phyloP scores from a whole-genome alignment of 2,888 invertebrate genomes.

The Sarcophaga rosellei region DNA sequence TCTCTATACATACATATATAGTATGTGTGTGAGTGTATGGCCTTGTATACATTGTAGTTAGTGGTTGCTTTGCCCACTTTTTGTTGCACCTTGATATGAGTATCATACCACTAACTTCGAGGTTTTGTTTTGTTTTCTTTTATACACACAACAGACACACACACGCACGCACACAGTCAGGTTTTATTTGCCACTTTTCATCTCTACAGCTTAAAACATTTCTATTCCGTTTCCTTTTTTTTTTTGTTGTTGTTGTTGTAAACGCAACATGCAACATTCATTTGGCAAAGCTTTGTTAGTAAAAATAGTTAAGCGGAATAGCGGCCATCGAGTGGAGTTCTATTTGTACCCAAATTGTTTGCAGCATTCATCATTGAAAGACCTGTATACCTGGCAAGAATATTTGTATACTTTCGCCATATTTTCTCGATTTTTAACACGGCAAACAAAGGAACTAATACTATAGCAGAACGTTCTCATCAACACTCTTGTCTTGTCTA shows the following conservation, averaged over 20 bases:
- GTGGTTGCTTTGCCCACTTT: constrained; percentile 33
- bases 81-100: not conserved
- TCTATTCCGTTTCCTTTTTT: not conserved
- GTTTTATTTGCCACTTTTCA: too few species aligned
- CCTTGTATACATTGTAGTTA: constrained; percentile 37
- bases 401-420: not conserved
- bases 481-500: too few species aligned
- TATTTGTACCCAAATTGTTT: constrained; percentile 52
- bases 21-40: not conserved
- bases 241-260: constrained; percentile 7
- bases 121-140: not conserved
- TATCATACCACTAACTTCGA: too few species aligned
- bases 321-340: not conserved
- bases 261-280: constrained; percentile 14
- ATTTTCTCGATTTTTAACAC: constrained; percentile 1
- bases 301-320: too few species aligned
- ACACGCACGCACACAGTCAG: not conserved
- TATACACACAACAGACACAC: not conserved
- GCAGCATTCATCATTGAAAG: not conserved
- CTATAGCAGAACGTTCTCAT: constrained; percentile 1
- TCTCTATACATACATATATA: not conserved
- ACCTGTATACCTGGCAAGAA: not conserved
- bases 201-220: not conserved
- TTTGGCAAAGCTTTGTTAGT: not conserved
- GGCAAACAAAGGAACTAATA: not conserved